Evolutionary conservation across 2,797 vertebrate species (phyloP), one percentile per base, ranked within the genome.

Genomic region (Sciurus vulgaris): DNA sequence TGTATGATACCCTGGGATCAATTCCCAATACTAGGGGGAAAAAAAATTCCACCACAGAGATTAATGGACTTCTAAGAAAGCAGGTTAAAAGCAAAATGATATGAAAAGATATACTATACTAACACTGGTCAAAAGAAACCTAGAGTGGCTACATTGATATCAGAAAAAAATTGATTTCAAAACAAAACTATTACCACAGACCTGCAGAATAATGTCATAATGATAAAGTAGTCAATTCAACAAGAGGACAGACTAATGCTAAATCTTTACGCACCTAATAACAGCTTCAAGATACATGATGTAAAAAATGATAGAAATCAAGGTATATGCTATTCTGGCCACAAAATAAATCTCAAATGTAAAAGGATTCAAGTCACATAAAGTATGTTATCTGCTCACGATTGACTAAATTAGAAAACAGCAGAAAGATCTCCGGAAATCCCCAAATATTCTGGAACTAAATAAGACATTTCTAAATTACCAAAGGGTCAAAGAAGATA

Each of bases 301-400:
- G 22, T 7, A 89, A 91, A 96, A 91, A 33, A 5, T 72, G 56
- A 86, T 4, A 78, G 33, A 90, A 87, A 79, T 5, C 35, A 95
- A 61, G 18, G n/a, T 87, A 65, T 35, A 90, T 7, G 63, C 79
- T 79, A 89, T 79, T 38, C 41, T 83, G 35, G 26, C 17, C 49
- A 92, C 67, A 95, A 96, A 89, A 85, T 72, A 93, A 87, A 35
- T 26, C 44, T 77, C 56, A 78, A 86, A 89, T 69, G 44, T 89
- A 69, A 83, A 95, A 96, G 30, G 20, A 94, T 47, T 95, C 38
- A 84, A 93, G 22, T 72, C 18, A 59, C 41, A 76, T 18, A 87
- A 84, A 87, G 12, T 76, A 84, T 59, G 44, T 33, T 79, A 91
- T 84, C 30, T 65, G 18, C 41, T 88, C 41, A 87, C 3, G 81